phyloP scores from a whole-genome alignment of 2,888 invertebrate genomes.

The Elegia similella region DNA sequence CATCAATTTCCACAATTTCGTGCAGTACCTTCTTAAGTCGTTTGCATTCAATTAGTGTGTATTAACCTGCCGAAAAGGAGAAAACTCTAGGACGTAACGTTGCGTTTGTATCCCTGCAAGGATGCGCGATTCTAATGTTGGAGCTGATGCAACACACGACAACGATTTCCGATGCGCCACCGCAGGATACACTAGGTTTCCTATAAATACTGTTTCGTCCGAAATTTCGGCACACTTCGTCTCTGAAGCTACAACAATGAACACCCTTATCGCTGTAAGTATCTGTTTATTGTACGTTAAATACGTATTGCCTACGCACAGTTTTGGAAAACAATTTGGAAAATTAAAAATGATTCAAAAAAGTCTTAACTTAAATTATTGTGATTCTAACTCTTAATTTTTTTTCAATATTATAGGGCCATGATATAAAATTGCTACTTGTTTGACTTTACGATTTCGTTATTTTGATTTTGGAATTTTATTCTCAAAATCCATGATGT shows the following conservation, averaged over 20 bases:
- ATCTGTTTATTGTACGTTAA: background rate
- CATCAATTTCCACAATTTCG: no score
- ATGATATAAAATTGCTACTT: no score
- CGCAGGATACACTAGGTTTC: slow-evolving; percentile 14
- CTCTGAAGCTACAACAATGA: slow-evolving; percentile 55
- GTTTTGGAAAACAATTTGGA: background rate
- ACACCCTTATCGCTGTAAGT: slow-evolving; percentile 69
- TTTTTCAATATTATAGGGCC: no score
- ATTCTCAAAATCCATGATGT: no score
- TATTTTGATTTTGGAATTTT: no score
- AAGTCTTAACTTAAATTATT: no score
- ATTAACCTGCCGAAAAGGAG: background rate
- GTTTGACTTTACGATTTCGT: no score
- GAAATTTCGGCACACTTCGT: slow-evolving; percentile 52
- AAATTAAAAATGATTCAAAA: background rate
- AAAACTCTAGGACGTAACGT: background rate
- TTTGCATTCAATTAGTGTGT: background rate
- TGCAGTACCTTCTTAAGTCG: no score
- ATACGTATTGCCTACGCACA: no score
- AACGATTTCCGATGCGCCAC: slow-evolving; percentile 20
- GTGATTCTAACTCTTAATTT: no score
- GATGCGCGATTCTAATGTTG: slow-evolving; percentile 24
- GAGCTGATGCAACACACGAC: slow-evolving; percentile 20
- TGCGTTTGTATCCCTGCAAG: slow-evolving; percentile 18
- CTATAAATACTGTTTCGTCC: slow-evolving; percentile 21